phyloP scores from a whole-genome alignment of 2,888 invertebrate genomes.

The Chydorus sphaericus region DNA sequence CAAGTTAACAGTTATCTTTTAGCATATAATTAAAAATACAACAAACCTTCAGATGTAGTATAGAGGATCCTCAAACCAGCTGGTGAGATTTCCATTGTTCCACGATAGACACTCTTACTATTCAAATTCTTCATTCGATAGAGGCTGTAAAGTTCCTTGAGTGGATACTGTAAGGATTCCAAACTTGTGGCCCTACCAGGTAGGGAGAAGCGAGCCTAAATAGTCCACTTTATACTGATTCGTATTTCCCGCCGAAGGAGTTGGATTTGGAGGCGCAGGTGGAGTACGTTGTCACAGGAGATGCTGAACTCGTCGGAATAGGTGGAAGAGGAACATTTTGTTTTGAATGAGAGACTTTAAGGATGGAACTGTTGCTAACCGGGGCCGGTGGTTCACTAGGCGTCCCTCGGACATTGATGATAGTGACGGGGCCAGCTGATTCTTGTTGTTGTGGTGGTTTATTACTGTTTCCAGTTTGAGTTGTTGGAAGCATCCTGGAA shows the following conservation, averaged over 20 bases:
- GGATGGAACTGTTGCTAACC: not conserved
- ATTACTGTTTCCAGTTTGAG: not conserved
- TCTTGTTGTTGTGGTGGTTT: conserved; percentile 13
- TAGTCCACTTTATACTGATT: conserved; percentile 47
- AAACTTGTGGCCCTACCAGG: conserved; percentile 60
- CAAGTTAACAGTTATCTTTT: too few relatives aligned
- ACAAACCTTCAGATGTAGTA: conserved; percentile 1
- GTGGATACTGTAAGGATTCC: conserved; percentile 63
- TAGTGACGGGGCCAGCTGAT: conserved; percentile 3
- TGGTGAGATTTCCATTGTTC: conserved; percentile 48
- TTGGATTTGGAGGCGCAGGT: conserved; percentile 17
- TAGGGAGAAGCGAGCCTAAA: conserved; percentile 61
- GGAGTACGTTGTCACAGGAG: conserved; percentile 14
- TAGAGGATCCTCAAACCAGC: conserved; percentile 53
- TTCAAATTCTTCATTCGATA: conserved; percentile 26
- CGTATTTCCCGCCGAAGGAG: conserved; percentile 17
- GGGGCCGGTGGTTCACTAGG: not conserved
- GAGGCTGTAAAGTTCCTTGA: conserved; percentile 53
- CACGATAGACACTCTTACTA: conserved; percentile 28
- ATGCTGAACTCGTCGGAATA: not conserved
- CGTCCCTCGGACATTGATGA: not conserved
- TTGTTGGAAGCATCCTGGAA: conserved; percentile 6
- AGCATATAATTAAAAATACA: too few relatives aligned
- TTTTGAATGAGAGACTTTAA: not conserved
- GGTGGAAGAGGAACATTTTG: conserved; percentile 16